Conservation (phyloP, 2,797 vertebrate species). For the Gymnocypris eckloni region DNA sequence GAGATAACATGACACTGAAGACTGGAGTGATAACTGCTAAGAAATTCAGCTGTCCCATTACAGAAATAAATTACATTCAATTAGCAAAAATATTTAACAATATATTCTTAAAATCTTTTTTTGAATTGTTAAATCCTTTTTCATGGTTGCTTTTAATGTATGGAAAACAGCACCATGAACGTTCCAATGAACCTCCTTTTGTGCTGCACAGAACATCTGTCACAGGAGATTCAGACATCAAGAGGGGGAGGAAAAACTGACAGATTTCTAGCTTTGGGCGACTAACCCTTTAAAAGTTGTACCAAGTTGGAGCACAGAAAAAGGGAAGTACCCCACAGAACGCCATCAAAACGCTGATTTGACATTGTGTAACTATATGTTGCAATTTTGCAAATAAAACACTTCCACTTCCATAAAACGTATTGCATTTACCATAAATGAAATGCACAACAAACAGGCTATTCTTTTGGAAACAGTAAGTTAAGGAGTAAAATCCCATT, state of each 20-base stretch:
- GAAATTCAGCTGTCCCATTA: too few relatives aligned
- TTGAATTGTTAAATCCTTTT: too few relatives aligned
- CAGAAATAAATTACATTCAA: too few relatives aligned
- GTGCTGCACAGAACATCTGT: not conserved
- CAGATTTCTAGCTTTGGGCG: not conserved
- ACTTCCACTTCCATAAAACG: too few relatives aligned
- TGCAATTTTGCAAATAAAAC: conserved; percentile 13
- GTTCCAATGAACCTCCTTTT: too few relatives aligned
- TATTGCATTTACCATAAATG: not conserved
- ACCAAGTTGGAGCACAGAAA: not conserved
- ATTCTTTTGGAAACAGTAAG: not conserved
- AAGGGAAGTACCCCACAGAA: not conserved
- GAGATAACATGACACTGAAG: too few relatives aligned
- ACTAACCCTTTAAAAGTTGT: not conserved
- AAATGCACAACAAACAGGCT: not conserved
- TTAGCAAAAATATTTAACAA: too few relatives aligned
- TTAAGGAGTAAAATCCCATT: not conserved
- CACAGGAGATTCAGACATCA: not conserved
- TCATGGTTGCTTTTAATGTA: too few relatives aligned
- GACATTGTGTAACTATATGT: conserved; percentile 20
- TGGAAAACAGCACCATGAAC: too few relatives aligned
- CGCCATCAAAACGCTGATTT: not conserved
- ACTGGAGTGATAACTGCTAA: too few relatives aligned
- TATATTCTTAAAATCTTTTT: too few relatives aligned
- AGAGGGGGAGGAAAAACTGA: not conserved